Evolutionary conservation across 2,888 invertebrate genomes (phyloP).

Genomic region (Drosophila limbata): DNA sequence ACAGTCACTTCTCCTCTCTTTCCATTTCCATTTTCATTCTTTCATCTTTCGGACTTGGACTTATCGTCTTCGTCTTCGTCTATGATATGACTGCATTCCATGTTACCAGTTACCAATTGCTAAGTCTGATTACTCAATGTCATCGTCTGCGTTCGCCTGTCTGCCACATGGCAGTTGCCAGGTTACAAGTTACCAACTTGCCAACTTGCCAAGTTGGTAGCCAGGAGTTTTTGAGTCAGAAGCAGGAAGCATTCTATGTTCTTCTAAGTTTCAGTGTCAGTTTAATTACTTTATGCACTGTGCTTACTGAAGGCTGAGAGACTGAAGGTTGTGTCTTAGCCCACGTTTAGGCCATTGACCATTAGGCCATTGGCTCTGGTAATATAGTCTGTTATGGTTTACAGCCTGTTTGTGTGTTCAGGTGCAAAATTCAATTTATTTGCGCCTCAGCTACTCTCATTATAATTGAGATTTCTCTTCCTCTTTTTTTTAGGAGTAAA

Average conservation of each 20-base stretch:
- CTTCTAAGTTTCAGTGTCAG: conserved; percentile 81
- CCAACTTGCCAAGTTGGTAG: conserved; percentile 42
- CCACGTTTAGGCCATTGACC: conserved; percentile 67
- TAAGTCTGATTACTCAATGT: conserved; percentile 79
- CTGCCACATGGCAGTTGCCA: conserved; percentile 42
- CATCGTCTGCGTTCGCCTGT: conserved; percentile 71
- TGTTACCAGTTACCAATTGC: conserved; percentile 72
- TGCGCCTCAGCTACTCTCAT: conserved; percentile 29
- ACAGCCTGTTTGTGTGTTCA: conserved; percentile 22
- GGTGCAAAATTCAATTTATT: conserved; percentile 48
- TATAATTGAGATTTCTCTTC: conserved; percentile 30
- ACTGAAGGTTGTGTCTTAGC: conserved; percentile 28
- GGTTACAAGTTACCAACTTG: conserved; percentile 14
- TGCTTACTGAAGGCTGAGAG: conserved; percentile 50
- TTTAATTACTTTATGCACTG: conserved; percentile 80
- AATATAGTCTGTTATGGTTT: conserved; percentile 35
- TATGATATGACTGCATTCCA: conserved; percentile 76
- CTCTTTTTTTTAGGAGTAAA: conserved; percentile 9
- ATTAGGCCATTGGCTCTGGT: conserved; percentile 61
- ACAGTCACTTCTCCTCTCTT: background rate
- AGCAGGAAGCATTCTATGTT: conserved; percentile 81
- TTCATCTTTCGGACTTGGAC: background rate
- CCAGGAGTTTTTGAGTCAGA: conserved; percentile 67
- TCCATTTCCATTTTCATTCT: background rate
- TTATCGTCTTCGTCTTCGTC: conserved; percentile 22